phyloP scores from a whole-genome alignment of 92 coral and sea anemone genomes.

The Phenganax subtilis region DNA sequence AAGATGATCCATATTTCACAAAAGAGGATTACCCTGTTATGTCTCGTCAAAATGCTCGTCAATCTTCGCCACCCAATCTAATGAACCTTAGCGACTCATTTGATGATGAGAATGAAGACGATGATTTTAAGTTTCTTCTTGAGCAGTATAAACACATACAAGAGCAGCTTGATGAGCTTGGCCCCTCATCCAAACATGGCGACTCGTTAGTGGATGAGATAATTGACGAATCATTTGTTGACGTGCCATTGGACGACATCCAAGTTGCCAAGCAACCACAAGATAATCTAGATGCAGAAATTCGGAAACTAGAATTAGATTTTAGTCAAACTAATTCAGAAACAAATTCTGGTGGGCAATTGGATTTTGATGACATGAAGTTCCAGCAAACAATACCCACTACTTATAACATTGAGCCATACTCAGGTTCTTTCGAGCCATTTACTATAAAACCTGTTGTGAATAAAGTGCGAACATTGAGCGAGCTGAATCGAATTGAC shows the following conservation, averaged over 20 bases:
- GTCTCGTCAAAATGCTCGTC: conserved; percentile 20
- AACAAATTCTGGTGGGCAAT: background rate
- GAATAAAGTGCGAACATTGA: conserved; percentile 62
- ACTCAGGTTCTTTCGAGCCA: conserved; percentile 58
- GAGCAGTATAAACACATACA: conserved; percentile 78
- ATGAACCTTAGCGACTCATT: background rate
- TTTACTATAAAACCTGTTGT: conserved; percentile 66
- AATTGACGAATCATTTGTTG: conserved; percentile 85
- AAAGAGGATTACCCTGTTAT: background rate
- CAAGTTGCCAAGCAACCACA: background rate
- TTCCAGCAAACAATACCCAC: background rate
- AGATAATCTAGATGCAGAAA: conserved; percentile 12
- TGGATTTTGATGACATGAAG: background rate
- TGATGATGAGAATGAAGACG: conserved; percentile 41
- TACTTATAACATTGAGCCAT: background rate
- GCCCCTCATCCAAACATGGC: conserved; percentile 60
- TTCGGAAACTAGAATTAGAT: background rate
- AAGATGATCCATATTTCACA: conserved; percentile 23
- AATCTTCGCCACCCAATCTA: conserved; percentile 34
- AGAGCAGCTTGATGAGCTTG: conserved; percentile 75
- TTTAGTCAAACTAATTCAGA: background rate
- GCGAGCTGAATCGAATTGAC: conserved; percentile 73
- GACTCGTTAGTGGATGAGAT: conserved; percentile 54
- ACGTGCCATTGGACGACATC: conserved; percentile 71
- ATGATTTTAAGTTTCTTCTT: conserved; percentile 76